Percentiles rank a stretch among this genome's conserved stretches.
phyloP scores from a whole-genome alignment of 2,797 vertebrate genomes.

The Micrastur ruficollis region DNA sequence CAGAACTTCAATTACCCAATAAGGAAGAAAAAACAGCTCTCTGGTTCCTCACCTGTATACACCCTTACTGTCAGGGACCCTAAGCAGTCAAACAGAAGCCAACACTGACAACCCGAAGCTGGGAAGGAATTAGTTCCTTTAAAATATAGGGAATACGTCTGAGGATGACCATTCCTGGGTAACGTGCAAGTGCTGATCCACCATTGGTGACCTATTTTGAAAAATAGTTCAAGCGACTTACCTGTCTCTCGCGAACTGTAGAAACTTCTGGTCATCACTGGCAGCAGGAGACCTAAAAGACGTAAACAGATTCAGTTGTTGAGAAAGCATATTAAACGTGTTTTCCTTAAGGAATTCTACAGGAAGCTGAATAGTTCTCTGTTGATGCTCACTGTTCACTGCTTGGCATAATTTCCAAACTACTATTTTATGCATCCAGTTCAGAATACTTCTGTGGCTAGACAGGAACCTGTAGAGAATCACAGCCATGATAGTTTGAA shows the following conservation, averaged over 20 bases:
- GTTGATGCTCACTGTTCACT: neutral
- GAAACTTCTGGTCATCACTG: neutral
- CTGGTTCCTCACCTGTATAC: neutral
- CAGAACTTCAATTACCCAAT: neutral
- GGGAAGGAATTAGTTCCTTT: neutral
- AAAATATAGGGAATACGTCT: neutral
- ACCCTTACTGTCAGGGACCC: neutral
- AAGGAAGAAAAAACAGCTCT: neutral
- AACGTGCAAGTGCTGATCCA: neutral
- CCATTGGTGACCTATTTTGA: rapidly evolving
- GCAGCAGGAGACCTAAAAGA: neutral
- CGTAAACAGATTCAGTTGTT: neutral
- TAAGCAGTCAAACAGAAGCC: neutral
- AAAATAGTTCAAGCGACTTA: neutral
- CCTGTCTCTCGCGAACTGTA: neutral
- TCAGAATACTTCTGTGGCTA: neutral
- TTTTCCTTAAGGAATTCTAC: neutral
- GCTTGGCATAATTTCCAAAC: neutral
- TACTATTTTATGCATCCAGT: neutral
- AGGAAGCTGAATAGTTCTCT: neutral
- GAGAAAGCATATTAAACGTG: neutral
- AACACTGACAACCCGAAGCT: neutral
- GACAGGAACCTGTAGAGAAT: neutral
- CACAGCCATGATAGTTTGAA: neutral
- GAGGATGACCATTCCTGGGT: too few relatives aligned